Evolutionary conservation across 2,797 vertebrate genomes (phyloP).

Genomic region (Eutrigla gurnardus): DNA sequence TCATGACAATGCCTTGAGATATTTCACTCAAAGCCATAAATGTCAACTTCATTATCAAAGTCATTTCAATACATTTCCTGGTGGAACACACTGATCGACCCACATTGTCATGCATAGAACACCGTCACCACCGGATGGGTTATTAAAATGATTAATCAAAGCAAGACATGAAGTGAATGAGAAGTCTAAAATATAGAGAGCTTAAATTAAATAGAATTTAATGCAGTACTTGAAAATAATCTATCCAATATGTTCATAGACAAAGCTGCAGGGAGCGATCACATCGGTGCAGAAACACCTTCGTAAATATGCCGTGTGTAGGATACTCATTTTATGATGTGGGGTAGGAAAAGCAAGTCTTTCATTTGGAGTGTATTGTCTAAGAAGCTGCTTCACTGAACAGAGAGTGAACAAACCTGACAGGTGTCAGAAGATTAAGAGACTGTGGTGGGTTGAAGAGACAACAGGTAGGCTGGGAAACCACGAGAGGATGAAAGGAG

Average conservation of each 20-base stretch:
- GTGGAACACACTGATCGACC: not conserved
- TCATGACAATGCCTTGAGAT: not conserved
- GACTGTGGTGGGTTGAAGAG: not conserved
- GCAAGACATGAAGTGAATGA: not conserved
- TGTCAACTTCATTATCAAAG: too few relatives aligned
- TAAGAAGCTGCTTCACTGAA: not conserved
- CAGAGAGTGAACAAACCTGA: conserved; percentile 19
- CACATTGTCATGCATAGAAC: not conserved
- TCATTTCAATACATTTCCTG: too few relatives aligned
- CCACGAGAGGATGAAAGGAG: not conserved
- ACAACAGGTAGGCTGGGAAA: not conserved
- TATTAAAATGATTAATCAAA: not conserved
- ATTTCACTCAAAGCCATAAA: not conserved
- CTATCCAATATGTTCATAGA: not conserved
- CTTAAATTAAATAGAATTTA: not conserved
- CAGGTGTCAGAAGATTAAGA: conserved; percentile 5
- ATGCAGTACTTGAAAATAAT: not conserved
- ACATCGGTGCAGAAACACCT: conserved; percentile 5
- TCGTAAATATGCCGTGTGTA: not conserved
- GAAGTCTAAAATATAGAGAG: not conserved
- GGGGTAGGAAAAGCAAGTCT: not conserved
- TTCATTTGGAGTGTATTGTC: not conserved
- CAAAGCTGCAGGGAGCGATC: not conserved
- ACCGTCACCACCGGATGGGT: not conserved
- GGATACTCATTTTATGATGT: not conserved